Evolutionary conservation across 1,140 invertebrate genomes (phyloP).

Genomic region (Ceratosolen solmsi): DNA sequence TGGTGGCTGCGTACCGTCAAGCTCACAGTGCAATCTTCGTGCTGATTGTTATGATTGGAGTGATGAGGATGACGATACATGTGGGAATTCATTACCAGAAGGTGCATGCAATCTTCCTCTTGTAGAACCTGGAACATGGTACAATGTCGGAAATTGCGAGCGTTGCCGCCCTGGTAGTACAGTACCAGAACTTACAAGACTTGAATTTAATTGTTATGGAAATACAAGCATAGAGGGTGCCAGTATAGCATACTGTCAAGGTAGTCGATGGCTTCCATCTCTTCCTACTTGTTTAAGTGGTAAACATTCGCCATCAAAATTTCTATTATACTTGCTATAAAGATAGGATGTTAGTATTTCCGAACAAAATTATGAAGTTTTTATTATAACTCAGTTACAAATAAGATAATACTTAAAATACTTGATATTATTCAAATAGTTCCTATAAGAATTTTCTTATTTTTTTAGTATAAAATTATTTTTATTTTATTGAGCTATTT

Average conservation of each 20-base stretch:
- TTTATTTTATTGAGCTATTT: too few species aligned
- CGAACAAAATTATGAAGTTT: too few species aligned
- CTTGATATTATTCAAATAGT: too few species aligned
- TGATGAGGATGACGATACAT: slow-evolving; percentile 69
- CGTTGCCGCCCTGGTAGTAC: slow-evolving; percentile 59
- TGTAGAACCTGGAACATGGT: slow-evolving; percentile 50
- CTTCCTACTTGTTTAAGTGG: slow-evolving; percentile 56
- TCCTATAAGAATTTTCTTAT: too few species aligned
- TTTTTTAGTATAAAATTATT: too few species aligned
- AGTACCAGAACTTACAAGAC: slow-evolving; percentile 58
- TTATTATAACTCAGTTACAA: too few species aligned
- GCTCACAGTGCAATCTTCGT: slow-evolving; percentile 77
- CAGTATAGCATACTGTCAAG: slow-evolving; percentile 56
- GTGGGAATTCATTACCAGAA: slow-evolving; percentile 31
- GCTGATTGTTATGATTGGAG: slow-evolving; percentile 79
- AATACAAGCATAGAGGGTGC: slow-evolving; percentile 57
- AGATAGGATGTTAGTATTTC: too few species aligned
- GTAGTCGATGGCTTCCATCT: slow-evolving; percentile 58
- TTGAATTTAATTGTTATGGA: slow-evolving; percentile 59
- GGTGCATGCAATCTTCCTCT: slow-evolving; percentile 60
- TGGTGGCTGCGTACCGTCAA: slow-evolving; percentile 78
- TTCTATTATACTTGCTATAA: too few species aligned
- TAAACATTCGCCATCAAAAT: not conserved
- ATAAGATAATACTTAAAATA: too few species aligned
- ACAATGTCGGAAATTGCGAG: slow-evolving; percentile 53